Conservation (phyloP, 2,113 vertebrate genomes). For the Chroicocephalus ridibundus region DNA sequence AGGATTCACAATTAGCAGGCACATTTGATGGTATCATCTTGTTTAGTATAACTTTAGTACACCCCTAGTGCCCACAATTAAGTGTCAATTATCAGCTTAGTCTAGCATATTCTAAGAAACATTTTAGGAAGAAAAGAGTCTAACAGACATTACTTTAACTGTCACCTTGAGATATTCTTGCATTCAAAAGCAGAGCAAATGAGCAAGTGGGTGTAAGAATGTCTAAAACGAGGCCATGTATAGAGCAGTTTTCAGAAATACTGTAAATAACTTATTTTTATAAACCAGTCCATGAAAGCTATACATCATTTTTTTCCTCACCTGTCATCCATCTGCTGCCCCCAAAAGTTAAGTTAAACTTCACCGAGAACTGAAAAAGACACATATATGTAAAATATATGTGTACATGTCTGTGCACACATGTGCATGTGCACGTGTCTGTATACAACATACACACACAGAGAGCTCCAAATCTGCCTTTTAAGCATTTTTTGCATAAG, state of each 20-base stretch:
- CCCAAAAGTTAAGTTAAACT: neutral
- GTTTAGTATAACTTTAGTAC: neutral
- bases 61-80: neutral
- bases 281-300: neutral
- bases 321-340: neutral
- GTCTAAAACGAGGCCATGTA: neutral
- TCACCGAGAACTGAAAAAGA: neutral
- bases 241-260: neutral
- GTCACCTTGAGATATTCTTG: neutral
- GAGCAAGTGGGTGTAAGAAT: neutral
- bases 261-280: neutral
- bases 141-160: neutral
- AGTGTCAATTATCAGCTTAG: neutral
- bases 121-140: neutral
- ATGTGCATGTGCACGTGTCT: accelerated
- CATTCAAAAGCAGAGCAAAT: neutral
- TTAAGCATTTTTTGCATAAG: neutral
- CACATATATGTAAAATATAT: neutral
- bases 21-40: neutral
- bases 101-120: neutral
- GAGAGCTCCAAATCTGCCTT: neutral
- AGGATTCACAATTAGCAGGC: neutral
- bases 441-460: no score
- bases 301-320: neutral
- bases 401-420: accelerated